Evolutionary conservation across 2,797 vertebrate genomes (phyloP), one percentile per base, ranked within the genome.

Genomic region (Pantherophis vulpinus): DNA sequence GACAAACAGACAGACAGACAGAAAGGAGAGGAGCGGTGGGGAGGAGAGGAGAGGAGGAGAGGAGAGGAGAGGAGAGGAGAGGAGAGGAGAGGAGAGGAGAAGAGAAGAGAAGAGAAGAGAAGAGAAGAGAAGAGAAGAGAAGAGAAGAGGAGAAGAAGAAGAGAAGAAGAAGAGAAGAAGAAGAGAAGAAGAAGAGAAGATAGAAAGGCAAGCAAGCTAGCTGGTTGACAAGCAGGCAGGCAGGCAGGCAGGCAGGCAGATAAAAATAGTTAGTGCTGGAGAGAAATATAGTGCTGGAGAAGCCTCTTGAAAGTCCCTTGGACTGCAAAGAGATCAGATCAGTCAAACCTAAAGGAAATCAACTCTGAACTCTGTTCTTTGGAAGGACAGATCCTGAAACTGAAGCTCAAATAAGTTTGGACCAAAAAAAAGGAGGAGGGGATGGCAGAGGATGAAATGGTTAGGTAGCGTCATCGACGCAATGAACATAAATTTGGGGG

Each of bases 1-100:
- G 54, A 58, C 0, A 20, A 18, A 59, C 0, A 12, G 54, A 55
- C 2, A 20, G 58, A 59, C 0, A 20, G 58, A 59, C 0, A 20
- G 16, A 20, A 1, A 6, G 58, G 8, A 0, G 37, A 37, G 2
- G 37, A 2, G 2, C 2, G 37, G 37, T 2, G 2, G 37, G 37
- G 37, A 37, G 1, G 47, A 51, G 47, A 8, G 1, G 47, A 51
- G 47, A 51, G 32, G 32, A 37, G 32, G 32, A 37, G 32, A 6
- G 58, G 32, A 37, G 32, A 37, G 32, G 32, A 37, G 32, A 5
- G 4, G 42, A 47, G 47, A 6, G 1, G 7, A 51, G 47, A 51
- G 1, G 47, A 1, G 47, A 6, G 1, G n/a, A n/a, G n/a, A n/a
- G n/a, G n/a, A n/a, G 47, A 47, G 47, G 47, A 1, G 47, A 47